These are phyloP conservation scores for Drosophila algonquin DNA, from an alignment of 2,888 invertebrate genomes.

Conservation along the genomic window DNA sequence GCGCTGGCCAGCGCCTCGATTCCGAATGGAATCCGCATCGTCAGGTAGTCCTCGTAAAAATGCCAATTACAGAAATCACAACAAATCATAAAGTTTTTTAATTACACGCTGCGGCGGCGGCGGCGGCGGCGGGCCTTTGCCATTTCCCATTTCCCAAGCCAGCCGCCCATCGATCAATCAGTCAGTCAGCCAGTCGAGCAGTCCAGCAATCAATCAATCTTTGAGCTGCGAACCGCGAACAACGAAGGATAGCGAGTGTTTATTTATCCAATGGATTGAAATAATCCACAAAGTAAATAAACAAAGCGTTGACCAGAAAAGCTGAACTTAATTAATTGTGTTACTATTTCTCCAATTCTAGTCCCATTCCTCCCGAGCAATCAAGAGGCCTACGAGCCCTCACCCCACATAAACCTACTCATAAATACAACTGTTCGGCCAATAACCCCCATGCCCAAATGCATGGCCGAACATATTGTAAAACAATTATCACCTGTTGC, in stretches of 20 bases:
- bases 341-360: not conserved
- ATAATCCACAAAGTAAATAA: conserved; percentile 19
- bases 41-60: conserved; percentile 63
- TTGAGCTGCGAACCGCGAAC: conserved; percentile 21
- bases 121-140: conserved; percentile 34
- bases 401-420: conserved; percentile 19
- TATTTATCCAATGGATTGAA: conserved; percentile 34
- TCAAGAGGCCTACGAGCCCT: conserved; percentile 33
- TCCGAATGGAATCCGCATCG: conserved; percentile 39
- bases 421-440: conserved; percentile 49
- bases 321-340: not conserved
- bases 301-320: not conserved
- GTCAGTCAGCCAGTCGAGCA: conserved; percentile 18
- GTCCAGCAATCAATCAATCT: conserved; percentile 22
- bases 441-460: conserved; percentile 1
- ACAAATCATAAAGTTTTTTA: conserved; percentile 71
- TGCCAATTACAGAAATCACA: conserved; percentile 70
- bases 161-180: conserved; percentile 50
- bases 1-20: conserved; percentile 13
- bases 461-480: conserved; percentile 65
- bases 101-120: conserved; percentile 40
- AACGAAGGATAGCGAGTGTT: conserved; percentile 24
- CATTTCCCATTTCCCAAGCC: conserved; percentile 29
- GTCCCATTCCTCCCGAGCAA: conserved; percentile 2
- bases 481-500: conserved; percentile 81